These are phyloP conservation scores for Crotophaga sulcirostris DNA, from an alignment of 2,113 vertebrate species.

Conservation along the genomic window DNA sequence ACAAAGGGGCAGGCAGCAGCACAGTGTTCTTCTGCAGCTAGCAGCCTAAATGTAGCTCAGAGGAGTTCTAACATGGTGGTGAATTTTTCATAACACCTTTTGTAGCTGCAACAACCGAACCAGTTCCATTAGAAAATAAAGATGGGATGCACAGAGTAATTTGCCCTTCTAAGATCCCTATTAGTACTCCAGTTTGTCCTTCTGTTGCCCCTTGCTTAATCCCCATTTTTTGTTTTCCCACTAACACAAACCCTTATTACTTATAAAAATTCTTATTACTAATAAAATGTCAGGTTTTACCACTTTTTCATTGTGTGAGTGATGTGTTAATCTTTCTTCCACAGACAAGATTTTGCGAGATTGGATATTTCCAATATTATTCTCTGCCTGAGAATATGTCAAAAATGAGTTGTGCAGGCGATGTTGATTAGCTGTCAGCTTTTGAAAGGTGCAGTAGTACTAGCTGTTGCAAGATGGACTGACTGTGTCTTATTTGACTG, in stretches of 20 bases:
- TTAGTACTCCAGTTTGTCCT: not conserved
- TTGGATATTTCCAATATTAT: not conserved
- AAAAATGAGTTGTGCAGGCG: not conserved
- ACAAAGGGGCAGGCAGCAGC: not conserved
- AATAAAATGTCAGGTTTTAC: not conserved
- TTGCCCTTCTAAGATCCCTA: not conserved
- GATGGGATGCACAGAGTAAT: not conserved
- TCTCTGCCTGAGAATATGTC: not conserved
- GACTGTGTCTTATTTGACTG: not conserved
- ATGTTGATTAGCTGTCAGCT: not conserved
- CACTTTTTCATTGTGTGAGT: not conserved
- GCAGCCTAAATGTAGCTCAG: not conserved
- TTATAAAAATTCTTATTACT: not conserved
- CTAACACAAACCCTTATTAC: not conserved
- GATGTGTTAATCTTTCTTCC: not conserved
- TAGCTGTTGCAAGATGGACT: not conserved
- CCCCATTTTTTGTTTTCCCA: not conserved
- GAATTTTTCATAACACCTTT: not conserved
- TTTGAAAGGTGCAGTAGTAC: not conserved
- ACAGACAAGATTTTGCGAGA: not conserved
- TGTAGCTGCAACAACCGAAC: not conserved
- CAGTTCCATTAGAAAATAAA: not conserved
- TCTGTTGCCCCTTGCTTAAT: not conserved
- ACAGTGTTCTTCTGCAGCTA: accelerated
- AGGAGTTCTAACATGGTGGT: not conserved